Evolutionary conservation across 2,797 vertebrate species (phyloP).

Genomic region (Sarcoramphus papa): DNA sequence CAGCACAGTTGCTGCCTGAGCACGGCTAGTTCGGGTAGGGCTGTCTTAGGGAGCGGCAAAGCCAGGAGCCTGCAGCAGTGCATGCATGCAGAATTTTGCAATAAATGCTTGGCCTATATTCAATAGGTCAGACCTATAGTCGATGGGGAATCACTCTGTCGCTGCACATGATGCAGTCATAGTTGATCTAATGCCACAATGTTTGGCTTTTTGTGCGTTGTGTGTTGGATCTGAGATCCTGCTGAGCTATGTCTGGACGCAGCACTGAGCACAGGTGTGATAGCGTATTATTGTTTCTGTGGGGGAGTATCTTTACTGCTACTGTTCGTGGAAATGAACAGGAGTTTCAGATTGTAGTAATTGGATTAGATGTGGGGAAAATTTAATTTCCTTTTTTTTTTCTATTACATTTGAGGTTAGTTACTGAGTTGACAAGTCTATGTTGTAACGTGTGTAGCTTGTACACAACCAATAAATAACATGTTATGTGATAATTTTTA

Average conservation of each 20-base stretch:
- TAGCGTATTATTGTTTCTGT: neutral
- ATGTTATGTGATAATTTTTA: neutral
- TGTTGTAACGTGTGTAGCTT: neutral
- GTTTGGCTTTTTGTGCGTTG: neutral
- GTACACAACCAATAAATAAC: neutral
- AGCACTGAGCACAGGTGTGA: neutral
- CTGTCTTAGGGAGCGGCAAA: neutral
- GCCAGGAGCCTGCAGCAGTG: neutral
- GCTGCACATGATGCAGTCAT: fast-evolving
- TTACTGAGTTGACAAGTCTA: neutral
- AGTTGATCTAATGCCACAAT: fast-evolving
- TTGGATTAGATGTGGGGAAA: neutral
- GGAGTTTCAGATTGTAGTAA: neutral
- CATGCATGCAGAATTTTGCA: fast-evolving
- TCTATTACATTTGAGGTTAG: neutral
- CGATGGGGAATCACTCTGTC: fast-evolving
- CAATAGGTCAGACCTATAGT: too few species aligned
- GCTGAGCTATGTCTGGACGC: neutral
- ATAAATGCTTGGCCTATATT: too few species aligned
- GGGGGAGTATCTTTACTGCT: neutral
- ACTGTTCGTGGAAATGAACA: neutral
- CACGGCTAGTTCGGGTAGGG: fast-evolving
- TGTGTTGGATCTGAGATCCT: neutral
- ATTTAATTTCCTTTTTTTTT: neutral
- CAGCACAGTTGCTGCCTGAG: neutral